Conservation (phyloP, 1,140 invertebrate species). For the Euura saliciscinereae region DNA sequence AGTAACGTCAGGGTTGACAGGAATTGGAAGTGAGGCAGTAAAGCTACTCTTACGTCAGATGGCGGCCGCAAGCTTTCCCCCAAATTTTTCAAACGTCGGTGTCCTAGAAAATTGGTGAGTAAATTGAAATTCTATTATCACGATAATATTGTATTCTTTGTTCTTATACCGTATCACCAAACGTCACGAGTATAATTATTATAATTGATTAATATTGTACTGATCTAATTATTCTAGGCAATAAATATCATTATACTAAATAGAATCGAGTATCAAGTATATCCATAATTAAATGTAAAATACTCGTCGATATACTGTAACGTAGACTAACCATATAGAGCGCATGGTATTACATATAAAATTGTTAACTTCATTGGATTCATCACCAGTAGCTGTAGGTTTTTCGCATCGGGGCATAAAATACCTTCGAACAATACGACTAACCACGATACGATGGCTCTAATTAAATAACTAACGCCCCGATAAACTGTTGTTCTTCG, state of each 20-base stretch:
- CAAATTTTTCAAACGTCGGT: conserved; percentile 56
- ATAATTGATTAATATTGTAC: neutral
- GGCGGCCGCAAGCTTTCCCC: conserved; percentile 57
- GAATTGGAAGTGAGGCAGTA: conserved; percentile 42
- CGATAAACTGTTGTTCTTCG: too few relatives aligned
- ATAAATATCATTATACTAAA: too few relatives aligned
- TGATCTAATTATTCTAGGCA: too few relatives aligned
- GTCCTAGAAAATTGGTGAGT: conserved; percentile 58
- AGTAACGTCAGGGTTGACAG: conserved; percentile 37
- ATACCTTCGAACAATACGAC: too few relatives aligned
- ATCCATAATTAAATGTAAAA: too few relatives aligned
- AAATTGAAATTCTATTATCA: neutral
- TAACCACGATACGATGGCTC: too few relatives aligned
- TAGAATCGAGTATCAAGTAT: too few relatives aligned
- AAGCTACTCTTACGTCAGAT: conserved; percentile 47
- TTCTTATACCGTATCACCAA: neutral
- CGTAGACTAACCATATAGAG: neutral
- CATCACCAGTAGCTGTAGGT: too few relatives aligned
- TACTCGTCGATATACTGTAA: too few relatives aligned
- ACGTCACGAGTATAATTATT: neutral
- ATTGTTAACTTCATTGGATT: too few relatives aligned
- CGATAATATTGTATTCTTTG: neutral
- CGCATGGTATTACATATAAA: neutral
- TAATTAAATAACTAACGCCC: too few relatives aligned
- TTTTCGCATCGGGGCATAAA: too few relatives aligned